Evolutionary conservation across 2,113 vertebrate genomes (phyloP), one percentile per base, ranked within the genome.

Genomic region (Heterotis niloticus): DNA sequence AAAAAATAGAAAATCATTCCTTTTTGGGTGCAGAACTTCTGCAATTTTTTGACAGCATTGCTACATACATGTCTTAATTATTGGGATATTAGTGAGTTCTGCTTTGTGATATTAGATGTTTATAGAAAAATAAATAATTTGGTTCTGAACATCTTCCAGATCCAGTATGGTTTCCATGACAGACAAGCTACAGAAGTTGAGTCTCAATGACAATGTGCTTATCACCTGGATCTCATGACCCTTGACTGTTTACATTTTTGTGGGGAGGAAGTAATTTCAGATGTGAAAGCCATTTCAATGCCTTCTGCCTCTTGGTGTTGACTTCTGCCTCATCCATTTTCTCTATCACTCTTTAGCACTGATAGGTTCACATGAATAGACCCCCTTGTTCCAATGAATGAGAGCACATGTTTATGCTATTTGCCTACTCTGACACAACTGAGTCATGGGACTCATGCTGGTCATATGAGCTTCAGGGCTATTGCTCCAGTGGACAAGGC

Each of bases 381-480:
- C 1, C 75, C 56, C 64, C 80, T 85, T 86, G 80, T 87, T 83
- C 78, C 74, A 34, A 64, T 79, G 80, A 54, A 60, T 82, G 80
- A 79, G 82, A 65, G 80, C 68, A 84, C 78, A 68, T 75, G 73
- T 79, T 78, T 66, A 69, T 83, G 67, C 75, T 78, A 82, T 52
- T 57, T 67, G 73, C 23, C 67, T 44, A 66, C 18, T 54, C 64
- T 77, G 23, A 64, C 79, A 67, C 73, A 67, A 67, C 57, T 12
- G 78, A 81, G 92, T 96, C 94, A 96, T 90, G 92, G 81, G 87
- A 88, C 91, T 88, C 87, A 84, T 90, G 91, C 28, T 0, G 92
- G 89, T 95, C 94, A 93, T 86, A 85, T 89, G 93, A 94, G 88
- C 82, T 57, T 82, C 76, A 65, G 68, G 72, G 65, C 84, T 28